phyloP scores from a whole-genome alignment of 2,888 invertebrate species.

The Ryuthela nishihirai region DNA sequence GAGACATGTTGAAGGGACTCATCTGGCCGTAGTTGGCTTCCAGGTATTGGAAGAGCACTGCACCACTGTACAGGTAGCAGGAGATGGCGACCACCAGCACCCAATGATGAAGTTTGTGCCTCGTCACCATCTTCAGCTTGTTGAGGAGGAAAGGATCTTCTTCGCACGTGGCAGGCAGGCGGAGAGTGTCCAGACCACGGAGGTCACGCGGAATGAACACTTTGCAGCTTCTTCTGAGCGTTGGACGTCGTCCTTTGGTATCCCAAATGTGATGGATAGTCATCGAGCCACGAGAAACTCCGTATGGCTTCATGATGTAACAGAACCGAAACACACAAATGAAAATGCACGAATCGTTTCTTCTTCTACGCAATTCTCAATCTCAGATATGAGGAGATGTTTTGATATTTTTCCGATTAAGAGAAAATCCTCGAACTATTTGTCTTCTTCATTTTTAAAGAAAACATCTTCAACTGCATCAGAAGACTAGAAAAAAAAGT shows the following conservation, averaged over 20 bases:
- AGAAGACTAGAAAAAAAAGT: too few relatives aligned
- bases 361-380: too few relatives aligned
- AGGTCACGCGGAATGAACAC: conserved; percentile 31
- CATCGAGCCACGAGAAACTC: conserved; percentile 22
- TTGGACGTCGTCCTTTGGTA: conserved; percentile 24
- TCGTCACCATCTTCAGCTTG: conserved; percentile 26
- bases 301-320: conserved; percentile 15
- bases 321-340: too few relatives aligned
- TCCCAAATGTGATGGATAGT: conserved; percentile 35
- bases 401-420: too few relatives aligned
- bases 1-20: conserved; percentile 6
- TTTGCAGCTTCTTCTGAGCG: conserved; percentile 26
- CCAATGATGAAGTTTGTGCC: conserved; percentile 24
- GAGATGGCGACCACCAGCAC: conserved; percentile 22
- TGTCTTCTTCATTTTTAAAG: too few relatives aligned
- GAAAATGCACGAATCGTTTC: too few relatives aligned
- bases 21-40: conserved; percentile 5
- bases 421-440: too few relatives aligned
- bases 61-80: conserved; percentile 22
- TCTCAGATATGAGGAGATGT: too few relatives aligned
- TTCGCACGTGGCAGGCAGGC: conserved; percentile 31
- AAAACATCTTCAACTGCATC: too few relatives aligned
- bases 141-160: conserved; percentile 22
- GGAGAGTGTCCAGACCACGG: conserved; percentile 18
- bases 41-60: conserved; percentile 21